phyloP scores from a whole-genome alignment of 2,113 vertebrate species.

The Psilopogon haemacephalus region DNA sequence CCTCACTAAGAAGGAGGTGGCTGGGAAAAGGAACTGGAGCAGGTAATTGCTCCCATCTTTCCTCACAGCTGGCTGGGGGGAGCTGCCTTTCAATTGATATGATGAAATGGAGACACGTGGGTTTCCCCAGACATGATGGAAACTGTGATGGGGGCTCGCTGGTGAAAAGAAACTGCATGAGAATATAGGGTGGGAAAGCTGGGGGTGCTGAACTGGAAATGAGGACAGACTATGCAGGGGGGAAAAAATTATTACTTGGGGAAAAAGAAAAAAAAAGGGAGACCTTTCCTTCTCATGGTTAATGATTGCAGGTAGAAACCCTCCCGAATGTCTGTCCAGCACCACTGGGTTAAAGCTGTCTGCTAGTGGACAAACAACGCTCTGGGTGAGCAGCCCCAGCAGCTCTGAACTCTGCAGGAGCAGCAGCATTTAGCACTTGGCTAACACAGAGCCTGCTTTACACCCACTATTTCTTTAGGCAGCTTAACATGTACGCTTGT shows the following conservation, averaged over 20 bases:
- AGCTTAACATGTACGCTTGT: neutral
- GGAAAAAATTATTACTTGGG: neutral
- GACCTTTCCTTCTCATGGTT: neutral
- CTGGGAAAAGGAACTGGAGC: neutral
- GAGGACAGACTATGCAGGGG: neutral
- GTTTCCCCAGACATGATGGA: neutral
- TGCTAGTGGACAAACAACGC: neutral
- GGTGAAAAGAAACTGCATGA: neutral
- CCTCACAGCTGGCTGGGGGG: neutral
- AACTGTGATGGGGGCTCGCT: neutral
- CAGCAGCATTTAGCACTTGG: neutral
- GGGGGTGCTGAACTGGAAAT: neutral
- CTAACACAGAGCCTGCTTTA: neutral
- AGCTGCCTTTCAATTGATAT: neutral
- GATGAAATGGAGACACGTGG: neutral
- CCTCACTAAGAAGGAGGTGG: neutral
- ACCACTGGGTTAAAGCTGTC: neutral
- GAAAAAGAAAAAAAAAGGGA: neutral
- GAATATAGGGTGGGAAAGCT: neutral
- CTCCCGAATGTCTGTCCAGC: neutral
- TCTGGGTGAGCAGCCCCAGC: neutral
- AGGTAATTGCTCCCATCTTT: neutral
- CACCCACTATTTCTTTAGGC: neutral
- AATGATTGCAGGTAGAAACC: neutral
- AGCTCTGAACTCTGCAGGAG: neutral